A percentile compares a stretch with the other conserved stretches of the same genome.
Evolutionary conservation across 35 echinoderm and acorn worm species (phyloP).

Genomic region (Patiria miniata): DNA sequence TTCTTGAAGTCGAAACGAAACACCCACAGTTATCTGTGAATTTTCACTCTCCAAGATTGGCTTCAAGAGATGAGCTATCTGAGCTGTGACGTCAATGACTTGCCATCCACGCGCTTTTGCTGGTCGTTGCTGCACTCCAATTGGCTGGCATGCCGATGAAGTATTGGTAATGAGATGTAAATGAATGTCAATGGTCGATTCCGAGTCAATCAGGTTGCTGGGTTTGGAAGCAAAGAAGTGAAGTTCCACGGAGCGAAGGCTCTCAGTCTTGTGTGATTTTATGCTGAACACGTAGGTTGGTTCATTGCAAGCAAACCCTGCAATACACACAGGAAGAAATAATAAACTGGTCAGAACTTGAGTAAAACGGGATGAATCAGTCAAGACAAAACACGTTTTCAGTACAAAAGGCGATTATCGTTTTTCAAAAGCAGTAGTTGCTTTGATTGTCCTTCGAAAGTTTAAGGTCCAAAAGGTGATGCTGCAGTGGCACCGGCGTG

Average conservation of each 20-base stretch:
- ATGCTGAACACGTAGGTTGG: background rate
- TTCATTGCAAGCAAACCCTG: conserved; percentile 9
- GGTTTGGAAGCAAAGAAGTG: conserved; percentile 1
- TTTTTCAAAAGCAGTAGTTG: too few relatives aligned
- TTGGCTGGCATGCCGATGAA: conserved; percentile 20
- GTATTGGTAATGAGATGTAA: background rate
- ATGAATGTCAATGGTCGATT: background rate
- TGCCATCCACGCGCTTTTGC: conserved; percentile 36
- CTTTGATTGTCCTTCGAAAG: too few relatives aligned
- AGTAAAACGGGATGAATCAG: too few relatives aligned
- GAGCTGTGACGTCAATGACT: conserved; percentile 30
- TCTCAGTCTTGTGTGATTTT: background rate
- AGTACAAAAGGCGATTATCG: too few relatives aligned
- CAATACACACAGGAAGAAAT: background rate
- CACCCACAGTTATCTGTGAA: background rate
- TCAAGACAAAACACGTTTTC: too few relatives aligned
- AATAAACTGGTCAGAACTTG: too few relatives aligned
- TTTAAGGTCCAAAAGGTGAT: too few relatives aligned
- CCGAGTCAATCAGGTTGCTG: background rate
- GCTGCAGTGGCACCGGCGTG: too few relatives aligned
- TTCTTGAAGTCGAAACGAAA: background rate
- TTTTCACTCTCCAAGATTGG: conserved; percentile 3
- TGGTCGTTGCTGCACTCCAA: conserved; percentile 16
- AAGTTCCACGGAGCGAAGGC: background rate
- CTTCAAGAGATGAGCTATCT: conserved; percentile 12